These are phyloP conservation scores for Brenthis ino DNA, from an alignment of 2,888 invertebrate species.

Conservation along the genomic window DNA sequence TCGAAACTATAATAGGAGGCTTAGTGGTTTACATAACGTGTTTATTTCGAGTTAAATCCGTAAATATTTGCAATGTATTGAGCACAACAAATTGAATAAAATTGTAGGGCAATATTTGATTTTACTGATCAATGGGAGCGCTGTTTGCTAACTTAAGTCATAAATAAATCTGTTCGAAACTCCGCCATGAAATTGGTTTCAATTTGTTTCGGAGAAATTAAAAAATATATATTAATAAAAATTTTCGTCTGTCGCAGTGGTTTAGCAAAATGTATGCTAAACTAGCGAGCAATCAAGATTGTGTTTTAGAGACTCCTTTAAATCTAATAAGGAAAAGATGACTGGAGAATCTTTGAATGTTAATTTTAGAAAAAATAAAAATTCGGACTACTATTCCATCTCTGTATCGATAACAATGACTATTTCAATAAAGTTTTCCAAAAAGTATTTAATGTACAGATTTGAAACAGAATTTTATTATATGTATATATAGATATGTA, in stretches of 20 bases:
- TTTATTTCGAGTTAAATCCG: constrained; percentile 10
- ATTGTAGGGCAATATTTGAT: constrained; percentile 23
- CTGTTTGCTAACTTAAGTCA: constrained; percentile 17
- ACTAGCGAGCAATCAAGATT: too few relatives aligned
- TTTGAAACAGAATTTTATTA: too few relatives aligned
- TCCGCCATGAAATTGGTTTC: neutral
- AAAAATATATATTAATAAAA: constrained; percentile 7
- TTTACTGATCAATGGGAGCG: constrained; percentile 16
- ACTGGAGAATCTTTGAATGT: too few relatives aligned
- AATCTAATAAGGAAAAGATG: too few relatives aligned
- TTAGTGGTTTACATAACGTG: constrained; percentile 11
- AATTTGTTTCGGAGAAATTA: constrained; percentile 1
- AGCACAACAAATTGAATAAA: constrained; percentile 25
- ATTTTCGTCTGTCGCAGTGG: neutral
- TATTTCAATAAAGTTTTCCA: too few relatives aligned
- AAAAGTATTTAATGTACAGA: too few relatives aligned
- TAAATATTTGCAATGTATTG: constrained; percentile 20
- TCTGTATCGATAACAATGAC: too few relatives aligned
- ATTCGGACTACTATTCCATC: too few relatives aligned
- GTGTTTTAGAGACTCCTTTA: too few relatives aligned
- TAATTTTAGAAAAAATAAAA: too few relatives aligned
- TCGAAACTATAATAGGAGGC: constrained; percentile 10
- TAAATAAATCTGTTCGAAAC: constrained; percentile 9
- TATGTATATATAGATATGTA: too few relatives aligned
- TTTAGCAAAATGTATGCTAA: too few relatives aligned